Percentiles rank a stretch among this genome's conserved stretches.
Evolutionary conservation across 2,888 invertebrate genomes (phyloP).

Genomic region (Acrobasis consociella): DNA sequence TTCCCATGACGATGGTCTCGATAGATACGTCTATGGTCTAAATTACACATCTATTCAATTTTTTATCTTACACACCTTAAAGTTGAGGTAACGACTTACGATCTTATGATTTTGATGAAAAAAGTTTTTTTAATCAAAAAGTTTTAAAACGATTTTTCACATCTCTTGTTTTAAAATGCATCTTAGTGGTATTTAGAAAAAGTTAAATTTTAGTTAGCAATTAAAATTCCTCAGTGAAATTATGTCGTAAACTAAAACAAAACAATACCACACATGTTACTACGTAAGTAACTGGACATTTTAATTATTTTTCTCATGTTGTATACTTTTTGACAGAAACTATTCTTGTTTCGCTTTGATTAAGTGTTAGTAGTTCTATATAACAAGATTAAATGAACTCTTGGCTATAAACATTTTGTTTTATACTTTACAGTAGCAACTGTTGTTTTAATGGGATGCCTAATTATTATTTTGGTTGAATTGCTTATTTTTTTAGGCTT

Average conservation of each 20-base stretch:
- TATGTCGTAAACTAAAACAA: slow-evolving; percentile 11
- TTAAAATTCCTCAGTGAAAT: slow-evolving; percentile 7
- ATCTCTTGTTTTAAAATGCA: background rate
- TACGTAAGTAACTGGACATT: slow-evolving; percentile 36
- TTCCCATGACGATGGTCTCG: slow-evolving; percentile 39
- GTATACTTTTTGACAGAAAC: slow-evolving; percentile 34
- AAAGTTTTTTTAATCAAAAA: slow-evolving; percentile 14
- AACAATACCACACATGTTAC: slow-evolving; percentile 26
- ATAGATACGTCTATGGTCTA: slow-evolving; percentile 15
- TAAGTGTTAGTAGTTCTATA: slow-evolving; percentile 31
- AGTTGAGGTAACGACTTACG: background rate
- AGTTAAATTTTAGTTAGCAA: background rate
- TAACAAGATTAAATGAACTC: slow-evolving; percentile 2
- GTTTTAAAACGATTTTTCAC: background rate
- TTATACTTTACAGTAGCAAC: background rate
- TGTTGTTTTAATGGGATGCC: background rate
- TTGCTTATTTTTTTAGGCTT: background rate
- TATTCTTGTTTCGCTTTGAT: slow-evolving; percentile 34
- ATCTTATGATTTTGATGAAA: background rate
- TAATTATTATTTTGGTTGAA: background rate
- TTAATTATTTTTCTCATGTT: slow-evolving; percentile 42
- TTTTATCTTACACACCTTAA: background rate
- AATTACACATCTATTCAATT: background rate
- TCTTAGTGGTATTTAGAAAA: background rate
- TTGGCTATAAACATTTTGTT: background rate